A percentile compares a stretch with the other conserved stretches of the same genome.
Evolutionary conservation across 2,113 vertebrate species (phyloP).

Genomic region (Albula glossodonta): DNA sequence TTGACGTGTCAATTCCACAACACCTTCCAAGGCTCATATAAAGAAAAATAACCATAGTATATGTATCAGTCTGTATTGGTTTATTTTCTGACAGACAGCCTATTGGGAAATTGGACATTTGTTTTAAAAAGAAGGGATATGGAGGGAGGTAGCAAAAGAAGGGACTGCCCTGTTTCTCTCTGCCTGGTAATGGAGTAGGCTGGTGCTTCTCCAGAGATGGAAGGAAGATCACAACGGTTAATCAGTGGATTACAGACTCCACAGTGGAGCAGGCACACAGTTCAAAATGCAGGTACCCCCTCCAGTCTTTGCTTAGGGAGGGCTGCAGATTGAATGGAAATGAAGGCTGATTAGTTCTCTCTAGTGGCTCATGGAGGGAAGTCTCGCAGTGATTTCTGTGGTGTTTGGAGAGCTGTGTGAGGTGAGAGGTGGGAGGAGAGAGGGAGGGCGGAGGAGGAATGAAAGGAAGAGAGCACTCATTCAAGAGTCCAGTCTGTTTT

Average conservation of each 20-base stretch:
- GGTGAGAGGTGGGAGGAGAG: neutral
- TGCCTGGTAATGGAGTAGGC: constrained; percentile 3
- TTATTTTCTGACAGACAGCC: no score
- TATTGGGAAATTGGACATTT: neutral
- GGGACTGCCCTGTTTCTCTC: constrained; percentile 12
- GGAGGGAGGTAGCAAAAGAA: neutral
- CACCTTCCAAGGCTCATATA: no score
- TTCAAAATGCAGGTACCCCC: constrained; percentile 1
- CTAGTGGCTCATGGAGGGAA: constrained; percentile 25
- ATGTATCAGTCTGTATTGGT: no score
- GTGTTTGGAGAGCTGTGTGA: constrained; percentile 22
- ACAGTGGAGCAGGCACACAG: constrained; percentile 22
- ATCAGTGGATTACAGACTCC: constrained; percentile 44
- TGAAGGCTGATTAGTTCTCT: constrained; percentile 47
- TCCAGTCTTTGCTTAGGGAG: constrained; percentile 26
- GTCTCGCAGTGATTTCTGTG: constrained; percentile 28
- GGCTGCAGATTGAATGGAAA: constrained; percentile 46
- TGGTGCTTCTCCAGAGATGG: constrained; percentile 30
- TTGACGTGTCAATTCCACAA: neutral
- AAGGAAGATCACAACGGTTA: constrained; percentile 34
- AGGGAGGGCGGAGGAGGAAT: neutral
- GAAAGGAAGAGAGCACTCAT: neutral
- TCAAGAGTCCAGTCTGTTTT: neutral
- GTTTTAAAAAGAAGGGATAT: neutral
- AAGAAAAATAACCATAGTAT: no score